phyloP scores from a whole-genome alignment of 92 coral and sea anemone genomes.

The Zoanthus solanderi region DNA sequence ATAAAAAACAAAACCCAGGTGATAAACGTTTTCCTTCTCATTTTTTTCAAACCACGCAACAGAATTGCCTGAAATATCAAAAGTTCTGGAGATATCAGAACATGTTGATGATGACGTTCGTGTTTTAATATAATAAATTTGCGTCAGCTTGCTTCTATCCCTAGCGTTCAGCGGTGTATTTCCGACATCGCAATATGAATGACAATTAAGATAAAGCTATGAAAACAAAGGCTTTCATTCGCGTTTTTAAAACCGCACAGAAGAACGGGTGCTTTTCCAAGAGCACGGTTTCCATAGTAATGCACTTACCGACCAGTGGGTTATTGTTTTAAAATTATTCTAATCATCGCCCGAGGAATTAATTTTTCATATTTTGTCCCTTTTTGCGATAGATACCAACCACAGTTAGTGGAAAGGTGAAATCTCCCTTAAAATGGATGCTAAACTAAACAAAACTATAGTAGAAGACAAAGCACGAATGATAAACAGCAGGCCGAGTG shows the following conservation, averaged over 20 bases:
- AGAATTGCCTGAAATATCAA: too few species aligned
- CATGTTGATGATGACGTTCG: not conserved
- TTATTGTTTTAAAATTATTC: not conserved
- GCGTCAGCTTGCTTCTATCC: not conserved
- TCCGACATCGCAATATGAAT: not conserved
- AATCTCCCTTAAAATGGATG: not conserved
- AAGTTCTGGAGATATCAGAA: not conserved
- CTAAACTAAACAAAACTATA: not conserved
- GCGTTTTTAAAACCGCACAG: conserved; percentile 22
- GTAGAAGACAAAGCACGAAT: not conserved
- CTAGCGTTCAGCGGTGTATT: conserved; percentile 30
- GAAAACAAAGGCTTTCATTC: conserved; percentile 31
- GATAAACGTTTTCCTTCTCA: not conserved
- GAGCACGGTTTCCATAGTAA: conserved; percentile 40
- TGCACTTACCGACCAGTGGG: not conserved
- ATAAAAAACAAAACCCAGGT: not conserved
- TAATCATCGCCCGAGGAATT: not conserved
- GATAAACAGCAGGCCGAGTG: not conserved
- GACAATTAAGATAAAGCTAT: not conserved
- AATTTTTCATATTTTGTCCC: too few species aligned
- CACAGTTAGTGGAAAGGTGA: not conserved
- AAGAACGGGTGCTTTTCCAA: conserved; percentile 22
- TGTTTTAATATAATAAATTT: not conserved
- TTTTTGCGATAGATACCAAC: not conserved
- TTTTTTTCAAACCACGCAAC: not conserved